Evolutionary conservation across 2,113 vertebrate species (phyloP), one percentile per base, ranked within the genome.

Genomic region (Oreochromis aureus): DNA sequence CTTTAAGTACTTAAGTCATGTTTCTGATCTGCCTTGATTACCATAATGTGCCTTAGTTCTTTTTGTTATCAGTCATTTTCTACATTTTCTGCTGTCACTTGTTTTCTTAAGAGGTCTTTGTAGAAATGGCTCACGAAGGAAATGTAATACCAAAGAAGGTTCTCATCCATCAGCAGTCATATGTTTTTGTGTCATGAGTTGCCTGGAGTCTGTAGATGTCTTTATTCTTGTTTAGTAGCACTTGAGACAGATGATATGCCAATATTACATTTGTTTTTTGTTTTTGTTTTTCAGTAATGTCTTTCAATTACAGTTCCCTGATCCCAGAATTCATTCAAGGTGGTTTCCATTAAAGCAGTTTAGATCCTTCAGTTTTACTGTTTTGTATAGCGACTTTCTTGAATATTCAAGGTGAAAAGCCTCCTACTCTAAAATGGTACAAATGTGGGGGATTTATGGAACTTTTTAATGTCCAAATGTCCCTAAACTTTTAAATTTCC

Each of bases 241-340:
- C 91, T 93, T 94, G 87, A 92, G 86, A 89, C 54, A 46, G 81
- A 83, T 91, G 56, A 81, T 83, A 90, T 91, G 95, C 92, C 93
- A 94, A 94, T 90, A 89, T 84, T 66, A 59, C 27, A 22, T 88
- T 39, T 88, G 24, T 89, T 19, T 90, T 81, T 82, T 83, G 73
- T 66, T 66, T 66, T 69, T 39, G 34, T 69, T 69, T 69, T 34
- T 87, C 81, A 54, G 88, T 80, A 46, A 92, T 83, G 48, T 55
- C 79, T 87, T 82, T 71, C 12, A 30, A 53, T 83, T 81, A 53
- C 83, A 73, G 82, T 41, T 91, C 80, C 85, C 81, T 58, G 63
- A 82, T 71, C 46, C 51, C 8, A 6, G 44, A 44, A 76, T n/a
- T 84, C 27, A 69, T 41, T 86, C 34, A 7, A 36, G 7, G n/a